These are phyloP conservation scores for Enteromius radiatus DNA, from an alignment of 2,797 vertebrate species.

Conservation along the genomic window DNA sequence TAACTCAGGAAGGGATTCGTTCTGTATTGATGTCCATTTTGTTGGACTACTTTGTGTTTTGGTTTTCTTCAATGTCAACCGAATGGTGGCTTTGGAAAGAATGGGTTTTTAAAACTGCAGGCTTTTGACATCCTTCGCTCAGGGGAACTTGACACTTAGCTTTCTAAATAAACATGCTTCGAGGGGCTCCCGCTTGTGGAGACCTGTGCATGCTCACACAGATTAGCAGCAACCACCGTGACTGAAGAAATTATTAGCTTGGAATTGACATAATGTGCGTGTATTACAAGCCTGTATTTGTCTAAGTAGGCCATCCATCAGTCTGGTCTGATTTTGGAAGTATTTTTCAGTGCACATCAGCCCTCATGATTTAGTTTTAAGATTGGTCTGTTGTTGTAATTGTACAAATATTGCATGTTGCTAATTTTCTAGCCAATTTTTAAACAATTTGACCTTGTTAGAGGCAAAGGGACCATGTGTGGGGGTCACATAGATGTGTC, in stretches of 20 bases:
- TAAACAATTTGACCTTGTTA: background rate
- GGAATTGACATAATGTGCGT: background rate
- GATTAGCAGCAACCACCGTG: conserved; percentile 23
- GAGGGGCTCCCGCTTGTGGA: conserved; percentile 27
- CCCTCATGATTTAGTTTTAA: background rate
- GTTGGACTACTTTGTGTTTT: background rate
- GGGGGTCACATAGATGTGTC: background rate
- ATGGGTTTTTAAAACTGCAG: conserved; percentile 20
- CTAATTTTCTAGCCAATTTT: background rate
- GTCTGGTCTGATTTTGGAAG: background rate
- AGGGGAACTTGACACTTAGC: conserved; percentile 43
- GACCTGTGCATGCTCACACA: conserved; percentile 25
- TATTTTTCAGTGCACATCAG: background rate
- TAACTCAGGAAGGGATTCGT: background rate
- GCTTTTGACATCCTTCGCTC: conserved; percentile 34
- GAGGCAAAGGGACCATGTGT: background rate
- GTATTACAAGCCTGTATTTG: conserved; percentile 8
- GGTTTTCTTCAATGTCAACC: background rate
- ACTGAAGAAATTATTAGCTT: conserved; percentile 49
- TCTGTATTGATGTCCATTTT: background rate
- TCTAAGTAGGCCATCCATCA: background rate
- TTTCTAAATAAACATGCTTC: conserved; percentile 54
- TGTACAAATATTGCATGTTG: background rate
- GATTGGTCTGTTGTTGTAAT: background rate
- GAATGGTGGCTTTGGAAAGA: conserved; percentile 15